Evolutionary conservation across 1,140 invertebrate genomes (phyloP).

Genomic region (Helicoverpa armigera): DNA sequence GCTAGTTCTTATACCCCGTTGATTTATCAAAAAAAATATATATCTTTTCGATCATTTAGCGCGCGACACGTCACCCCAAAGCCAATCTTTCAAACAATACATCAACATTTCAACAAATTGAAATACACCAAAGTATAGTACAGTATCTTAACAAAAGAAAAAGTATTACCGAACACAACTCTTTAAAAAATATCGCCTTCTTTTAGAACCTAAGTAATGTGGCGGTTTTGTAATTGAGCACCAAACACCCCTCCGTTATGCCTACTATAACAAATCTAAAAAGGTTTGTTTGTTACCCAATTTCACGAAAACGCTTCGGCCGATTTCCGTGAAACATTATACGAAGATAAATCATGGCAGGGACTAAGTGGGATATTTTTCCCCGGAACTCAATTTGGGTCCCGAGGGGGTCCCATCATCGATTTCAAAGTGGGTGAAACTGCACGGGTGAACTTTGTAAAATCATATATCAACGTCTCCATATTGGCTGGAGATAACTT

Average conservation of each 20-base stretch:
- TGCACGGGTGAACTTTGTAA: constrained; percentile 14
- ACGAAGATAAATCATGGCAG: constrained; percentile 22
- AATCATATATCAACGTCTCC: constrained; percentile 34
- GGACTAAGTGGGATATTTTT: constrained; percentile 28
- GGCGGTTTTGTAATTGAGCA: constrained; percentile 20
- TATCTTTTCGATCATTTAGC: too few species aligned
- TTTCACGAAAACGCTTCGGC: constrained; percentile 14
- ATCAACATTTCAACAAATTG: too few species aligned
- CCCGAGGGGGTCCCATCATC: constrained; percentile 11
- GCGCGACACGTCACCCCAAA: too few species aligned
- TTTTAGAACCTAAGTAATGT: constrained; percentile 7
- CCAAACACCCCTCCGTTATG: not conserved
- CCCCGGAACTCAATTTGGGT: constrained; percentile 37
- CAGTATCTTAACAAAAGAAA: not conserved
- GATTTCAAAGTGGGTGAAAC: constrained; percentile 12
- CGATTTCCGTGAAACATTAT: constrained; percentile 26
- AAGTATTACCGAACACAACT: too few species aligned
- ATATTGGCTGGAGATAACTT: constrained; percentile 33
- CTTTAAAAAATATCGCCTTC: not conserved
- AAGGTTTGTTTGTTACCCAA: constrained; percentile 27
- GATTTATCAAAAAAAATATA: too few species aligned
- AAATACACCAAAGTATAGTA: too few species aligned
- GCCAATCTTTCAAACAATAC: too few species aligned
- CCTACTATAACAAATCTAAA: constrained; percentile 24
- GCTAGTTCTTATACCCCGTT: too few species aligned